These are phyloP conservation scores for Phymorhynchus buccinoides DNA, from an alignment of 1,140 invertebrate genomes.

Conservation along the genomic window DNA sequence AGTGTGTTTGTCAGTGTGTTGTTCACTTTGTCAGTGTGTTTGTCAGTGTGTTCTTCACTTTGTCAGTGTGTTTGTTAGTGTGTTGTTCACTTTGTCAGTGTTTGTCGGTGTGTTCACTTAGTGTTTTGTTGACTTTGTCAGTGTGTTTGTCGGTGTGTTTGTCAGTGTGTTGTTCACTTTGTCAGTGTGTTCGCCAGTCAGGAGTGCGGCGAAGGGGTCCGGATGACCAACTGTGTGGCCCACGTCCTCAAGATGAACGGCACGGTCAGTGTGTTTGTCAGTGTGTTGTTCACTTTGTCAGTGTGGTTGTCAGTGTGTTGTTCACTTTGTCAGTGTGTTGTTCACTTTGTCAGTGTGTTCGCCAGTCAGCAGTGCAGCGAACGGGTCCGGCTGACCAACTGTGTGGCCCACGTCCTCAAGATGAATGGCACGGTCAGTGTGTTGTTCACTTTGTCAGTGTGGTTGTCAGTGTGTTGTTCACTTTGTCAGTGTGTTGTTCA, in stretches of 20 bases:
- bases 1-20: constrained; percentile 33
- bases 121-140: too few species aligned
- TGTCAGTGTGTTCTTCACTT: background rate
- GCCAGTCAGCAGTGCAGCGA: constrained; percentile 67
- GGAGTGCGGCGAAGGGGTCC: constrained; percentile 65
- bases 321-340: background rate
- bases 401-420: constrained; percentile 60
- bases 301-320: background rate
- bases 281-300: too few species aligned
- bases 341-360: too few species aligned
- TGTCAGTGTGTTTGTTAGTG: background rate
- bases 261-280: constrained; percentile 51
- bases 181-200: constrained; percentile 47
- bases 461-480: background rate
- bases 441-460: background rate
- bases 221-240: constrained; percentile 65
- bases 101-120: constrained; percentile 2
- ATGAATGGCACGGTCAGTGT: constrained; percentile 64
- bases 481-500: too few species aligned
- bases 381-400: constrained; percentile 67
- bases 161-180: background rate
- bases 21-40: background rate
- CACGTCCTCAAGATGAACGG: constrained; percentile 64
- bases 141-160: background rate
- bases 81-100: background rate